These are phyloP conservation scores for Andricus curvator DNA, from an alignment of 2,888 invertebrate genomes.

Conservation along the genomic window DNA sequence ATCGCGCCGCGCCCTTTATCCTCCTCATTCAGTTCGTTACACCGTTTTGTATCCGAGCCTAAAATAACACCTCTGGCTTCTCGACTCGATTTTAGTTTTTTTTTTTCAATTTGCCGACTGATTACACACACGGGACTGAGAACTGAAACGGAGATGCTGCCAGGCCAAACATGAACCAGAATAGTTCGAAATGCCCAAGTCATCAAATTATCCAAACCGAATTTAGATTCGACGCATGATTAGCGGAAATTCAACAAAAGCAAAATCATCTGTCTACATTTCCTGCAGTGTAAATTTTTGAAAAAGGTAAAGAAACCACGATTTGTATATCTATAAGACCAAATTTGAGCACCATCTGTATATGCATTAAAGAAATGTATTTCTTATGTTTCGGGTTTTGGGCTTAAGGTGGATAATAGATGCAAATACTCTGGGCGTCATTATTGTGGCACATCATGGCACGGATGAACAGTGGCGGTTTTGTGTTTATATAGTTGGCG, in stretches of 20 bases:
- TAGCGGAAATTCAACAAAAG: conserved; percentile 2
- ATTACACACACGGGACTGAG: conserved; percentile 4
- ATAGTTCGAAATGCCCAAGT: conserved; percentile 14
- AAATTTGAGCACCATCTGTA: background rate
- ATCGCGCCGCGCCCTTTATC: conserved; percentile 49
- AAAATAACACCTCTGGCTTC: conserved; percentile 65
- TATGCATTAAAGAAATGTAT: background rate
- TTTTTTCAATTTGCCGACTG: conserved; percentile 41
- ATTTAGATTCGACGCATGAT: conserved; percentile 11
- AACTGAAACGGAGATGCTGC: conserved; percentile 1
- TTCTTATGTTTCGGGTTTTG: conserved; percentile 41
- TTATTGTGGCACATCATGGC: conserved; percentile 50
- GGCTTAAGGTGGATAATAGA: conserved; percentile 54
- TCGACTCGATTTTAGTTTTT: conserved; percentile 51
- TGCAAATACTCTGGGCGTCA: conserved; percentile 60
- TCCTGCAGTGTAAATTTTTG: too few relatives aligned
- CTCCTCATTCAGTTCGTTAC: conserved; percentile 53
- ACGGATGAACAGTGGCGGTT: conserved; percentile 42
- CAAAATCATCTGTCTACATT: background rate
- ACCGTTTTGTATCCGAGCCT: conserved; percentile 53
- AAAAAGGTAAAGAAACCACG: too few relatives aligned
- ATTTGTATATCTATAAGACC: background rate
- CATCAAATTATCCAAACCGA: conserved; percentile 26
- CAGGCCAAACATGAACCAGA: conserved; percentile 8
- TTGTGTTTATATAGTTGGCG: conserved; percentile 68